Conservation (phyloP, 1,140 invertebrate genomes). For the Megalonaias nervosa region DNA sequence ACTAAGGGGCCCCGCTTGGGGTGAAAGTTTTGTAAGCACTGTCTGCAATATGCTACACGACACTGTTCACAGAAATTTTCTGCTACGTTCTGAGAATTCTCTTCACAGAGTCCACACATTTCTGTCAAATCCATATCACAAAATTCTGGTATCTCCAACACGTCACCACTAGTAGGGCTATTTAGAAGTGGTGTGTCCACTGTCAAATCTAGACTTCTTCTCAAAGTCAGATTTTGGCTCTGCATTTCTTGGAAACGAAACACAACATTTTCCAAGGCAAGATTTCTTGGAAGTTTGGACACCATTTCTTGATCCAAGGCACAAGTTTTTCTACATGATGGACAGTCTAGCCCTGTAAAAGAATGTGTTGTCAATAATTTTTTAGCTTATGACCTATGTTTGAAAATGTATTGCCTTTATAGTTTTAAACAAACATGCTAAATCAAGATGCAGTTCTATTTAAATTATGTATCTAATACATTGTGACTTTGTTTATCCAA, state of each 20-base stretch:
- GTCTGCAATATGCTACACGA: slow-evolving; percentile 92
- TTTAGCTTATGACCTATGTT: no score
- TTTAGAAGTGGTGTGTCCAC: slow-evolving; percentile 17
- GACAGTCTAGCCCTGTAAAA: slow-evolving; percentile 59
- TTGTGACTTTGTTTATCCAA: no score
- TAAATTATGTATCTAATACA: no score
- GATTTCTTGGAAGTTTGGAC: slow-evolving; percentile 82
- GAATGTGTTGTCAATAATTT: background rate
- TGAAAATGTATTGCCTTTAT: no score
- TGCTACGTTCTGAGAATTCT: slow-evolving; percentile 81
- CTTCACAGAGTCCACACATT: slow-evolving; percentile 92
- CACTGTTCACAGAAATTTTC: slow-evolving; percentile 94
- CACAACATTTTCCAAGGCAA: slow-evolving; percentile 94
- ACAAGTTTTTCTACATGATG: slow-evolving; percentile 56
- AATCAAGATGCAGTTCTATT: no score
- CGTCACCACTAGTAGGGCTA: slow-evolving; percentile 7
- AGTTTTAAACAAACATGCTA: no score
- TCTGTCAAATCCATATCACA: slow-evolving; percentile 37
- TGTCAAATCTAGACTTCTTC: slow-evolving; percentile 40
- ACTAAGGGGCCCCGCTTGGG: slow-evolving; percentile 53
- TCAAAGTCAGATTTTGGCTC: slow-evolving; percentile 49
- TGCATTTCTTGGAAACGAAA: slow-evolving; percentile 81
- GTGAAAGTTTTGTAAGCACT: slow-evolving; percentile 82
- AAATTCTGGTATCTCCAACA: slow-evolving; percentile 38
- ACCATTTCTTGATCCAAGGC: slow-evolving; percentile 46